Base-by-base conservation (phyloP, 2,113 vertebrate genomes). In the Neodon shergylaensis region DNA sequence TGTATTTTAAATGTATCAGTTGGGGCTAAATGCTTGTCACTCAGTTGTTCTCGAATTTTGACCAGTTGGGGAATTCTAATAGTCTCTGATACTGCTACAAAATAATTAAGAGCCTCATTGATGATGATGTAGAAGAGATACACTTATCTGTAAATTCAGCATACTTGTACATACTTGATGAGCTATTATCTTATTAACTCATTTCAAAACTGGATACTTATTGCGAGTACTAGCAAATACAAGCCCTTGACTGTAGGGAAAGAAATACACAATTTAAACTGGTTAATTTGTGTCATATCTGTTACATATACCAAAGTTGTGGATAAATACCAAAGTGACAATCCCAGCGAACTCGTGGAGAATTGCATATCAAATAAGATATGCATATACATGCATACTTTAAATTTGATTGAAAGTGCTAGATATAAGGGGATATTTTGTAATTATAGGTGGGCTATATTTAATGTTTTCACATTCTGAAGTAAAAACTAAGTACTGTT, bases 261-360 rank as follows among this genome's bases (percentile, higher is more conserved):
- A 24, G 0, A 97, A 73, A 8, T 11, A 17, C 42, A 49, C 13
- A 16, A 58, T 72, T 90, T 77, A 89, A 92, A 81, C 94, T 91
- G 70, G 66, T 1, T 52, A 33, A 81, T 58, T 26, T 91, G 1
- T 11, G 44, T 61, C 39, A 13, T 73, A 73, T 12, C 54, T 52
- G 36, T 87, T 39, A 42, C 26, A 58, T 89, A 19, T 61, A 70
- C 22, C 28, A 73, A 44, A 97, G 21, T 47, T 85, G 49, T 94
- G 97, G 76, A 42, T 95, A 95, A 61, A 49, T 90, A 82, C 36
- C 49, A 97, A 28, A 4, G 17, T 70, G 36, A 92, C 7, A 76
- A 92, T 79, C 74, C 65, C 39, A 93, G 94, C 74, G 12, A 86
- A 66, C 61, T 66, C 16, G 33, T 2, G 1, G 3, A 74, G n/a